Percentiles rank a stretch among this genome's conserved stretches.
Evolutionary conservation across 2,888 invertebrate genomes (phyloP).

Genomic region (Pseudanteris insignis): DNA sequence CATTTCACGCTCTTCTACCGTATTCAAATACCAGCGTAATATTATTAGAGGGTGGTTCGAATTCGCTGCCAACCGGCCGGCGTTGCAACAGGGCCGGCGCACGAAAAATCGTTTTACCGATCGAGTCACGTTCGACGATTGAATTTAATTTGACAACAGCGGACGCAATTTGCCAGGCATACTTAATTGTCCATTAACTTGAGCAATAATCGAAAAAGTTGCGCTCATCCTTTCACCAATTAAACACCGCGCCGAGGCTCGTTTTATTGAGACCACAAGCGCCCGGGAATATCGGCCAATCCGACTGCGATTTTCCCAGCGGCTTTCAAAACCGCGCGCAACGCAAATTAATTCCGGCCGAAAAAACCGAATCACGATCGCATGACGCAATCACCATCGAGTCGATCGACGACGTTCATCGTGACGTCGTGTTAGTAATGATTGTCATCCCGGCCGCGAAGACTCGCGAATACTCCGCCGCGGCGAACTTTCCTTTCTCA

Average conservation of each 20-base stretch:
- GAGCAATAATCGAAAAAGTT: conserved; percentile 20
- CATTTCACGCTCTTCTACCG: too few relatives aligned
- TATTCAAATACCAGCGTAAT: too few relatives aligned
- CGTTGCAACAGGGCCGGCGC: too few relatives aligned
- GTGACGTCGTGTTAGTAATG: conserved; percentile 34
- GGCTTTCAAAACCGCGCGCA: conserved; percentile 30
- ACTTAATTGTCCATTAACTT: conserved; percentile 25
- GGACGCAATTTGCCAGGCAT: conserved; percentile 4
- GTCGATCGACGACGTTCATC: conserved; percentile 16
- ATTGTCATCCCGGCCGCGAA: conserved; percentile 34
- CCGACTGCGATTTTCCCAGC: conserved; percentile 30
- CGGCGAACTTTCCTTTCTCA: conserved; percentile 37
- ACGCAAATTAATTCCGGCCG: conserved; percentile 31
- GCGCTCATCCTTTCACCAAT: conserved; percentile 34
- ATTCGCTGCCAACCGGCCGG: too few relatives aligned
- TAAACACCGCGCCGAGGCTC: conserved; percentile 3
- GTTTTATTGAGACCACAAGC: conserved; percentile 3
- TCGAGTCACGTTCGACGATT: conserved; percentile 9
- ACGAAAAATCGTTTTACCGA: neutral
- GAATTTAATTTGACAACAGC: conserved; percentile 5
- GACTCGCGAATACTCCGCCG: conserved; percentile 9
- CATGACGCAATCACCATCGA: conserved; percentile 26
- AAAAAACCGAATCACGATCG: conserved; percentile 37
- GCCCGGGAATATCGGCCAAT: conserved; percentile 3
- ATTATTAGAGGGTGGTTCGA: too few relatives aligned